These are phyloP conservation scores for Leptinotarsa peninsularis DNA, from an alignment of 2,888 invertebrate species.

Conservation along the genomic window DNA sequence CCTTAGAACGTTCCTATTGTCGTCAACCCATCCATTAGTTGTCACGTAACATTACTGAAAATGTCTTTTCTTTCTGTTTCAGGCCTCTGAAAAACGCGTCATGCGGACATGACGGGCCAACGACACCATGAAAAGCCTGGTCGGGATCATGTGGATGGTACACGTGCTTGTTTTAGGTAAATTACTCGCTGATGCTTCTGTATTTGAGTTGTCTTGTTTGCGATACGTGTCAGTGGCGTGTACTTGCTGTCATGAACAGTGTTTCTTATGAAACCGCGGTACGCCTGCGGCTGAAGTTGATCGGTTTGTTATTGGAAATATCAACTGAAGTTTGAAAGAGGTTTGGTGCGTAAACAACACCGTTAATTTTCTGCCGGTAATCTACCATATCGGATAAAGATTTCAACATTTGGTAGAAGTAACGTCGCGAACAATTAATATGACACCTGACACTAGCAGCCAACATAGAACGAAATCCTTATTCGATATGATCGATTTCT, in stretches of 20 bases:
- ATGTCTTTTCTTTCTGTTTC: slow-evolving; percentile 44
- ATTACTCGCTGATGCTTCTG: neutral
- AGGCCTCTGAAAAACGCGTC: slow-evolving; percentile 54
- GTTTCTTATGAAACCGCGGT: neutral
- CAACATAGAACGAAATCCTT: too few species aligned
- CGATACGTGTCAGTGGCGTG: neutral
- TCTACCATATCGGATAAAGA: too few species aligned
- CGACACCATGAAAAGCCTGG: slow-evolving; percentile 73
- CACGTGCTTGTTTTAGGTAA: slow-evolving; percentile 73
- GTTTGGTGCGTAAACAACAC: too few species aligned
- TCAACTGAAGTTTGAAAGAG: neutral
- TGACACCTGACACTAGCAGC: too few species aligned
- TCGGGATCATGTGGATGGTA: slow-evolving; percentile 74
- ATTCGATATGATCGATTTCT: too few species aligned
- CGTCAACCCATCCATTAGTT: too few species aligned
- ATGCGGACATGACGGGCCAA: slow-evolving; percentile 69
- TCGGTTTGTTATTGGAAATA: neutral
- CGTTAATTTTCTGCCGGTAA: too few species aligned
- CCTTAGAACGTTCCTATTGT: too few species aligned
- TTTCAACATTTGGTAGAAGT: too few species aligned
- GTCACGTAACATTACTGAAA: too few species aligned
- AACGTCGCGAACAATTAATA: too few species aligned
- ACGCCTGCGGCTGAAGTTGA: neutral
- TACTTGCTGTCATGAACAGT: neutral
- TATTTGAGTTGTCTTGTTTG: slow-evolving; percentile 1